Percentiles rank a stretch among this genome's conserved stretches.
These are phyloP conservation scores for Drosophila paulistorum DNA, from an alignment of 1,140 invertebrate species.

Conservation along the genomic window DNA sequence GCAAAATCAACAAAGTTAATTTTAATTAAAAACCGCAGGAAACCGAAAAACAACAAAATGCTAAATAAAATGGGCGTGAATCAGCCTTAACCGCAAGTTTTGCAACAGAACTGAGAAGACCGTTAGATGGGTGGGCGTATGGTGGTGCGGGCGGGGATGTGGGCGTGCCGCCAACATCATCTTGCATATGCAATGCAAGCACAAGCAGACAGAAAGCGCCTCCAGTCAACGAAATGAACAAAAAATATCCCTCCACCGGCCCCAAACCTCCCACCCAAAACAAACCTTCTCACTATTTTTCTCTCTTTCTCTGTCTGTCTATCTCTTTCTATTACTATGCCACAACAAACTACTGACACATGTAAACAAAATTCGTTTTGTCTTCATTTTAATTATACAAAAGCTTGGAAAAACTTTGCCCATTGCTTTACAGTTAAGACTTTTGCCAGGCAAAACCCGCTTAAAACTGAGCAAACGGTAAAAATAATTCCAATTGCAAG, in stretches of 20 bases:
- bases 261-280: neutral
- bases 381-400: constrained; percentile 73
- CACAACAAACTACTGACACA: constrained; percentile 68
- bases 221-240: constrained; percentile 10
- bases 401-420: constrained; percentile 64
- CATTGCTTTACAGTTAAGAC: constrained; percentile 23
- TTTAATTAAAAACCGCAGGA: constrained; percentile 81
- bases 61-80: constrained; percentile 74
- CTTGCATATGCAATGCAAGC: constrained; percentile 67
- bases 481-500: constrained; percentile 32
- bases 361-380: constrained; percentile 75
- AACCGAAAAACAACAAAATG: constrained; percentile 72
- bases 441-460: constrained; percentile 11
- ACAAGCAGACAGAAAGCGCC: constrained; percentile 11
- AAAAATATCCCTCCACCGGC: constrained; percentile 17
- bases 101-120: neutral
- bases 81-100: constrained; percentile 11
- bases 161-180: constrained; percentile 13
- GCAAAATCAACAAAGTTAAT: constrained; percentile 80
- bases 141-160: neutral
- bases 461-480: constrained; percentile 48
- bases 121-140: neutral
- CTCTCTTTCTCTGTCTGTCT: constrained; percentile 17
- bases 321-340: constrained; percentile 33
- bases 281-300: constrained; percentile 12